Conservation (phyloP, 1,140 invertebrate genomes). For the Phocides pigmalion region DNA sequence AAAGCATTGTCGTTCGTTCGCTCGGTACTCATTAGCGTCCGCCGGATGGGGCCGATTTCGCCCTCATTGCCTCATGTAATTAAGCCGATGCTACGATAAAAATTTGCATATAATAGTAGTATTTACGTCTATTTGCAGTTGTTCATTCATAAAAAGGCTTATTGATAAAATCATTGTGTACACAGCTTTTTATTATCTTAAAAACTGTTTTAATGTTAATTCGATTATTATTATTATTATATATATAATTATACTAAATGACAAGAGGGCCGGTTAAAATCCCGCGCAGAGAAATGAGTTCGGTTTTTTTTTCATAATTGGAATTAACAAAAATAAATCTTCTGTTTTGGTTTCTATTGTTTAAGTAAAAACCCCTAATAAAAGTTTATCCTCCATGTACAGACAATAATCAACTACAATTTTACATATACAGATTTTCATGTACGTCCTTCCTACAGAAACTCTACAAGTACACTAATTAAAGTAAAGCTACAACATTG, state of each 20-base stretch:
- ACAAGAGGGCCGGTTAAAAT: no score
- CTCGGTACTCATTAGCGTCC: slow-evolving; percentile 17
- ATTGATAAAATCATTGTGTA: slow-evolving; percentile 41
- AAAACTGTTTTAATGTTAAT: not conserved
- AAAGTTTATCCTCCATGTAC: no score
- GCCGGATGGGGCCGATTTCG: slow-evolving; percentile 60
- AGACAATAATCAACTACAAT: no score
- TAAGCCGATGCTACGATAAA: slow-evolving; percentile 60
- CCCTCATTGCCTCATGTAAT: slow-evolving; percentile 54
- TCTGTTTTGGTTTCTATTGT: no score
- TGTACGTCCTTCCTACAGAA: no score
- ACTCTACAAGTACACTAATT: no score
- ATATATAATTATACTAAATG: not conserved
- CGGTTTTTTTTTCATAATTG: no score
- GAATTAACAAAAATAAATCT: no score
- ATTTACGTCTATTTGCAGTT: slow-evolving; percentile 39
- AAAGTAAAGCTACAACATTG: not conserved
- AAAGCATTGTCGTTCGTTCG: slow-evolving; percentile 9
- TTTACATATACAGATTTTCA: no score
- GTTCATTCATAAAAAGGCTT: slow-evolving; percentile 59
- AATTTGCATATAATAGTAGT: slow-evolving; percentile 67
- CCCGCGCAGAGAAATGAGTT: no score
- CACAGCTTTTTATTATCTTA: not conserved
- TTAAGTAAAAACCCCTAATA: no score
- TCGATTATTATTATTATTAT: not conserved